These are phyloP conservation scores for Rhingia rostrata DNA, from an alignment of 2,888 invertebrate species.

Conservation along the genomic window DNA sequence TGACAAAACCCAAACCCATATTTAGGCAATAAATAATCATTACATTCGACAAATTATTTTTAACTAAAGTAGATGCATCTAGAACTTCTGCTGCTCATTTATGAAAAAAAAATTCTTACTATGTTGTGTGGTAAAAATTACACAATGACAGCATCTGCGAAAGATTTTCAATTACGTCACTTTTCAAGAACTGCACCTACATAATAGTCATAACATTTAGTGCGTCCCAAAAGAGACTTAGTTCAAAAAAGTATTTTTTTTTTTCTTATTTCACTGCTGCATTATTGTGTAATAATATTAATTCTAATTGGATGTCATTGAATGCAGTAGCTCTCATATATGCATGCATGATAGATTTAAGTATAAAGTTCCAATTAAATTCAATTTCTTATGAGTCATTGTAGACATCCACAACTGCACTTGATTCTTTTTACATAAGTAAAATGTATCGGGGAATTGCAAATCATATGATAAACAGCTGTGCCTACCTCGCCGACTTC, in stretches of 20 bases:
- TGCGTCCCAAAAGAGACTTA: not conserved
- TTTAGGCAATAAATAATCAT: too few relatives aligned
- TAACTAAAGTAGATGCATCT: too few relatives aligned
- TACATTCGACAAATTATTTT: too few relatives aligned
- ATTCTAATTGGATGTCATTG: not conserved
- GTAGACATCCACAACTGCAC: not conserved
- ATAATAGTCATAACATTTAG: not conserved
- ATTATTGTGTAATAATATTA: not conserved
- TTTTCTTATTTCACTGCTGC: not conserved
- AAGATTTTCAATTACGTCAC: not conserved
- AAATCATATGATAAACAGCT: constrained; percentile 71
- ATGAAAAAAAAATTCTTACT: too few relatives aligned
- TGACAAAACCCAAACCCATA: too few relatives aligned
- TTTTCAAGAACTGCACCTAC: constrained; percentile 24
- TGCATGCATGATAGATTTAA: not conserved
- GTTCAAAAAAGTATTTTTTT: not conserved
- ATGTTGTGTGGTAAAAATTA: not conserved
- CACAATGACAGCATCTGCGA: constrained; percentile 6
- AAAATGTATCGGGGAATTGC: constrained; percentile 57
- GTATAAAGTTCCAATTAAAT: too few relatives aligned
- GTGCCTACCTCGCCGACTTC: constrained; percentile 42
- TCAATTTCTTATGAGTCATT: not conserved
- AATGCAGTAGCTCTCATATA: not conserved
- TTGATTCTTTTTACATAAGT: constrained; percentile 22
- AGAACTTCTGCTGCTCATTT: not conserved